These are phyloP conservation scores for Crenuchus spilurus DNA, from an alignment of 2,797 vertebrate species.

Conservation along the genomic window DNA sequence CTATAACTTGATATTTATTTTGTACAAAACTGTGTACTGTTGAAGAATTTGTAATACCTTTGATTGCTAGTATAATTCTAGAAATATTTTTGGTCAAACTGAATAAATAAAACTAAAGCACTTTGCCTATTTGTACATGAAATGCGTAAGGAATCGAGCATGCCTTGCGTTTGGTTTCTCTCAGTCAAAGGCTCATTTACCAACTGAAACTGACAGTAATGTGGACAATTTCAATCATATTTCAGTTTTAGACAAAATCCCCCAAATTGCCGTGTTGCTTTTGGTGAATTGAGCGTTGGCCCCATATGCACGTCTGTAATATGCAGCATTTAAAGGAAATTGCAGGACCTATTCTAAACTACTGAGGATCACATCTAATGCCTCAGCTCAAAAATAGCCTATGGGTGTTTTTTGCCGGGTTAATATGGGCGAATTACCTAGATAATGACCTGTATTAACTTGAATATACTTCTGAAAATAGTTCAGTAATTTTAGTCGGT, in stretches of 20 bases:
- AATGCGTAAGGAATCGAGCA: background rate
- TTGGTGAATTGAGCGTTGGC: constrained; percentile 12
- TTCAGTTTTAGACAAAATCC: constrained; percentile 24
- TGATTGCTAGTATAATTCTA: background rate
- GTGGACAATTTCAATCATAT: constrained; percentile 27
- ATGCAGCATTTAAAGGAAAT: constrained; percentile 33
- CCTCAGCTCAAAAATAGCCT: background rate
- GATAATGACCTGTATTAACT: background rate
- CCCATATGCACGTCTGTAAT: background rate
- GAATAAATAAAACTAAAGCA: constrained; percentile 48
- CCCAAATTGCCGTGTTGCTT: background rate
- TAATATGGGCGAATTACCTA: background rate
- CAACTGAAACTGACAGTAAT: constrained; percentile 11
- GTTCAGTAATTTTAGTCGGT: background rate
- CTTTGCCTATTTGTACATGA: background rate
- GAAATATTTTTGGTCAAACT: constrained; percentile 3
- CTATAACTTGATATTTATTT: constrained; percentile 30
- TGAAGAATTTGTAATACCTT: constrained; percentile 13
- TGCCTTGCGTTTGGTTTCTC: constrained; percentile 14
- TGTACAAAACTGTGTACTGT: constrained; percentile 15
- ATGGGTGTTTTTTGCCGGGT: background rate
- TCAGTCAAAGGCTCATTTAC: constrained; percentile 26
- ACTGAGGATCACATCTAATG: constrained; percentile 12
- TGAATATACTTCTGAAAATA: background rate
- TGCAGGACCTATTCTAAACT: constrained; percentile 7